phyloP scores from a whole-genome alignment of 2,113 vertebrate species.

The Pelvicachromis taeniatus region DNA sequence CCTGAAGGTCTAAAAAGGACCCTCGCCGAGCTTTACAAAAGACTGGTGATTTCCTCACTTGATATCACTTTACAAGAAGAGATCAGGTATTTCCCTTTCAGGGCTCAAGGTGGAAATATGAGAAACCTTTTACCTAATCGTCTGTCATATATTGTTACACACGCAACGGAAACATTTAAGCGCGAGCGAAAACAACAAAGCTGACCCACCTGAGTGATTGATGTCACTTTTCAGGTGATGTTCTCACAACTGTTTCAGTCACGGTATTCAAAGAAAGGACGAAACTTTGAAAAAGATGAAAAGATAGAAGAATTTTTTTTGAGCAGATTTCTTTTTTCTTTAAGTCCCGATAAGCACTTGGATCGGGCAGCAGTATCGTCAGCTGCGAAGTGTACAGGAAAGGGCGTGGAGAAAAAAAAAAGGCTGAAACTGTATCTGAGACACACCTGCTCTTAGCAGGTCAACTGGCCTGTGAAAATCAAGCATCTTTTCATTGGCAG shows the following conservation, averaged over 20 bases:
- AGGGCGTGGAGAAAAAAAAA: not conserved
- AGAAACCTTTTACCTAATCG: slow-evolving; percentile 42
- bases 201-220: slow-evolving; percentile 2
- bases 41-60: slow-evolving; percentile 54
- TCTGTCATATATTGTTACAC: slow-evolving; percentile 47
- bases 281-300: not conserved
- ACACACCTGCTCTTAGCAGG: slow-evolving; percentile 74
- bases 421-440: slow-evolving; percentile 72
- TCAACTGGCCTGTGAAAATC: slow-evolving; percentile 67
- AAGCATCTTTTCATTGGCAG: slow-evolving; percentile 61
- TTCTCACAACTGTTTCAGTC: not conserved
- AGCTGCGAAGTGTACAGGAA: slow-evolving; percentile 40
- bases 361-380: slow-evolving; percentile 11
- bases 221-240: not conserved
- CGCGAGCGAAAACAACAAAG: not conserved
- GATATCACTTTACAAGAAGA: slow-evolving; percentile 64
- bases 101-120: slow-evolving; percentile 57
- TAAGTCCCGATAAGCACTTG: slow-evolving; percentile 13
- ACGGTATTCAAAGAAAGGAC: not conserved
- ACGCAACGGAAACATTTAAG: slow-evolving; percentile 43
- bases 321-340: slow-evolving; percentile 6
- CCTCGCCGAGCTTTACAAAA: slow-evolving; percentile 44
- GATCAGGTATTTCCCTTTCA: slow-evolving; percentile 54
- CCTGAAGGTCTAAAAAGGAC: slow-evolving; percentile 28
- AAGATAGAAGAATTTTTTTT: not conserved